Base-by-base conservation (phyloP, 2,797 vertebrate genomes). In the Microctenopoma stevenorrisi region DNA sequence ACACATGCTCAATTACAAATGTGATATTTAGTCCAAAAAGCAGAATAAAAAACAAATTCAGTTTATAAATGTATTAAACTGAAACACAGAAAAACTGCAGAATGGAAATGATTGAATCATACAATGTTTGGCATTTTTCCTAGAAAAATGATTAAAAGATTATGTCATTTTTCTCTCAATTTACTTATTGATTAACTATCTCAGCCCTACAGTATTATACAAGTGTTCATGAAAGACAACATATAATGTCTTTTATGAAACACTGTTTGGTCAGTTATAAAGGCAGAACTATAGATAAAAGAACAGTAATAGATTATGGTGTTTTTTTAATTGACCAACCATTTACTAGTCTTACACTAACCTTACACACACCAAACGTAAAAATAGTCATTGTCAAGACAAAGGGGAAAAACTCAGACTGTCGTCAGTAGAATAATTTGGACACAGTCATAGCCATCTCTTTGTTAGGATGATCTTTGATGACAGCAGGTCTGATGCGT, bases 401-500 rank as follows among this genome's bases (percentile, higher is more conserved):
- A 64, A 52, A 61, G 18, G 47, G 8, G n/a, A 43, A 28, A 65
- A 66, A 48, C 30, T 64, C 44, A 43, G 63, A 75, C 54, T 52
- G 35, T 64, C 59, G 66, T 85, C 79, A 53, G 18, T 38, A 40
- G 42, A 58, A 57, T 75, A 3, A 69, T 80, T 60, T 57, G 26
- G 35, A 79, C 33, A 8, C 22, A 56, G 73, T 68, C 58, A 26
- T 40, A n/a, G 61, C 68, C 73, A 48, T 65, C 38, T 30, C 49
- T 81, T 85, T 88, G 72, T 84, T 77, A 55, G 65, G 38, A 26
- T 43, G 66, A 61, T 78, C 78, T 68, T 12, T 14, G 14, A 65
- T 67, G 84, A 89, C 74, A 75, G 79, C 76, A 54, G 80, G 42
- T 77, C 50, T 68, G 55, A 83, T 62, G 62, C 6, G 18, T 77